Percentiles rank a stretch among this genome's conserved stretches.
Evolutionary conservation across 2,113 vertebrate species (phyloP).

Genomic region (Climacteris rufus): DNA sequence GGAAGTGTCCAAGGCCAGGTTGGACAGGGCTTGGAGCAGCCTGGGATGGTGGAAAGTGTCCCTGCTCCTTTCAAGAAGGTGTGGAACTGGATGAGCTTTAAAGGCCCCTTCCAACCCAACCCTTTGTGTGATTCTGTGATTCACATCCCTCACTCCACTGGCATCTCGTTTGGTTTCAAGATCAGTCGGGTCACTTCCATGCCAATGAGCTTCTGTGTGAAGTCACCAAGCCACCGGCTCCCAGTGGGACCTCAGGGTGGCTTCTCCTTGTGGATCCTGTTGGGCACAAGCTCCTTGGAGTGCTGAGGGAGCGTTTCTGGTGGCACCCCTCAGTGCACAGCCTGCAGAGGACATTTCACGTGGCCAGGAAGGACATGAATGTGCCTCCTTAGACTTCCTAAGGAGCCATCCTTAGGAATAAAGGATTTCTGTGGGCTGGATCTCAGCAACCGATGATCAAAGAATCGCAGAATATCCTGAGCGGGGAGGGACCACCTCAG

Average conservation of each 20-base stretch:
- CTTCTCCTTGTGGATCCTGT: background rate
- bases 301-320: background rate
- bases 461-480: background rate
- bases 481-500: background rate
- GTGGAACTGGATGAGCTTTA: background rate
- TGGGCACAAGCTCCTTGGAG: accelerated
- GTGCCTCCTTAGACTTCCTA: background rate
- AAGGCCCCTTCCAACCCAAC: background rate
- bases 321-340: background rate
- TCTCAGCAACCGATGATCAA: background rate
- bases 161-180: background rate
- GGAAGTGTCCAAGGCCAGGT: background rate
- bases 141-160: background rate
- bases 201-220: background rate
- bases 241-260: background rate
- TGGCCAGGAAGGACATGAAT: too few relatives aligned
- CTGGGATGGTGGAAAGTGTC: background rate
- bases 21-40: background rate
- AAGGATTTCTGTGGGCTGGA: background rate
- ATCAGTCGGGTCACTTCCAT: background rate
- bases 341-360: accelerated
- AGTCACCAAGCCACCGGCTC: background rate
- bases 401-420: background rate
- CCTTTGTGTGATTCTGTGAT: background rate
- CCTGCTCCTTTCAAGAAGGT: background rate